phyloP scores from a whole-genome alignment of 2,113 vertebrate species.

The Rhea americana region DNA sequence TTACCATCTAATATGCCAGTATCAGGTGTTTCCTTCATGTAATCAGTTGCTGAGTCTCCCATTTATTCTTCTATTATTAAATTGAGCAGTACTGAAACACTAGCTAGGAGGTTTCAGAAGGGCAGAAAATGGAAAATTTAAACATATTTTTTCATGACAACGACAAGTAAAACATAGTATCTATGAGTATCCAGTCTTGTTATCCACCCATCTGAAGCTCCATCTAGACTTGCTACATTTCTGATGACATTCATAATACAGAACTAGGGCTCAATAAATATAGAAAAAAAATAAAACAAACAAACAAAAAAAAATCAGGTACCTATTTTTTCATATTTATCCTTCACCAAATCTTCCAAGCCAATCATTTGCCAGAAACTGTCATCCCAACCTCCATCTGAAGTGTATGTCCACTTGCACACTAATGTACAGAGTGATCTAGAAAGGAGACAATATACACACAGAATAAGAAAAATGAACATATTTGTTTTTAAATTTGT shows the following conservation, averaged over 20 bases:
- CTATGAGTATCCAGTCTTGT: neutral
- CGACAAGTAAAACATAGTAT: neutral
- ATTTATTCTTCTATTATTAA: neutral
- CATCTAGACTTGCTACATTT: neutral
- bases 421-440: conserved; percentile 94
- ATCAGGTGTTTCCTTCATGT: neutral
- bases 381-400: conserved; percentile 90
- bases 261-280: neutral
- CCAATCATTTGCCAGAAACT: conserved; percentile 89
- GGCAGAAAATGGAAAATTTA: neutral
- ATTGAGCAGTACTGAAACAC: neutral
- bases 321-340: conserved; percentile 93
- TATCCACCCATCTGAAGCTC: neutral
- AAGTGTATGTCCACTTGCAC: conserved; percentile 94
- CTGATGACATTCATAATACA: neutral
- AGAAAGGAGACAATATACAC: neutral
- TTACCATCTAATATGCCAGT: neutral
- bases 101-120: neutral
- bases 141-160: neutral
- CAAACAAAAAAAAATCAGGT: neutral
- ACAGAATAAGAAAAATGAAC: neutral
- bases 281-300: neutral
- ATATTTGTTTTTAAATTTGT: neutral
- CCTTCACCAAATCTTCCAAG: conserved; percentile 85
- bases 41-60: neutral